Evolutionary conservation across 35 echinoderm and acorn worm species (phyloP).

Genomic region (Apostichopus parvimensis): DNA sequence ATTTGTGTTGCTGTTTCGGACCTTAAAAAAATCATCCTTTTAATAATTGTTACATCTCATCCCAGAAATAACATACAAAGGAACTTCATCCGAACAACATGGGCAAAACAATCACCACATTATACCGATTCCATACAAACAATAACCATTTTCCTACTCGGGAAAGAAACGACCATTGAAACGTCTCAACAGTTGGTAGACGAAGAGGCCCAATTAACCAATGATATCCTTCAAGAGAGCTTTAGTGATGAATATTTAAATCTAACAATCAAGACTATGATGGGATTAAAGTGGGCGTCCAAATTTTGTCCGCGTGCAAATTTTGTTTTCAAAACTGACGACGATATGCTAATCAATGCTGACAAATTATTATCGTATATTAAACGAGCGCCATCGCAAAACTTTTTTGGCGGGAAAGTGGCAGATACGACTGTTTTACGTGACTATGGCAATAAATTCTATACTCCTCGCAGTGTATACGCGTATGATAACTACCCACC

Average conservation of each 20-base stretch:
- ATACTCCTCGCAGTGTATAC: conserved; percentile 57
- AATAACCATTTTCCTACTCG: not conserved
- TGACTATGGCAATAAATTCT: conserved; percentile 73
- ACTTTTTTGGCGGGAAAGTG: conserved; percentile 59
- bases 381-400: conserved; percentile 13
- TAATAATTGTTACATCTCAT: not conserved
- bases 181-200: not conserved
- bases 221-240: conserved; percentile 80
- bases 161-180: not conserved
- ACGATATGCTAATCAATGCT: conserved; percentile 75
- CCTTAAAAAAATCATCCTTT: not conserved
- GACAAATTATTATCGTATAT: conserved; percentile 53
- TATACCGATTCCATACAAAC: not conserved
- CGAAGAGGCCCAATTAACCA: not conserved
- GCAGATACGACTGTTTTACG: conserved; percentile 52
- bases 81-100: conserved; percentile 19
- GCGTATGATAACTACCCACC: conserved; percentile 59
- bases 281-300: conserved; percentile 89
- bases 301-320: conserved; percentile 65
- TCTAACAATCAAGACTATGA: conserved; percentile 87
- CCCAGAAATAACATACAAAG: not conserved
- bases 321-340: conserved; percentile 94
- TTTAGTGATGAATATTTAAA: conserved; percentile 85
- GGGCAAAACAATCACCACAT: not conserved
- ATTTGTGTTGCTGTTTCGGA: not conserved